Conservation (phyloP, 2,113 vertebrate species). For the Himantopus leucocephalus region DNA sequence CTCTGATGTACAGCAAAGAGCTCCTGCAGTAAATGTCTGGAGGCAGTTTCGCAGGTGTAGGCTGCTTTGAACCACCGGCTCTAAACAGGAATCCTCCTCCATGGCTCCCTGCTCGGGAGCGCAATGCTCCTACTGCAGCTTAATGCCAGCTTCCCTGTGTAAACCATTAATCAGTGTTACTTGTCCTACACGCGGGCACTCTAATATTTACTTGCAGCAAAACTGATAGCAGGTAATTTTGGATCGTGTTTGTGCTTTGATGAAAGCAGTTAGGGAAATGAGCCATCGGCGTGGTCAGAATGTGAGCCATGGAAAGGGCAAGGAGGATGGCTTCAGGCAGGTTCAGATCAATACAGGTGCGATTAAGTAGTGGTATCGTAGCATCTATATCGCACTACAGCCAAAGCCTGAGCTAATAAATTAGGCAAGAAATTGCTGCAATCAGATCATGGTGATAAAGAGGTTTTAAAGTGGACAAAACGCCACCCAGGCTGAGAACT, state of each 20-base stretch:
- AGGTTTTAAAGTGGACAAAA: neutral
- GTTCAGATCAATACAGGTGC: neutral
- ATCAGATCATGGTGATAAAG: neutral
- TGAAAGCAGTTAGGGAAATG: neutral
- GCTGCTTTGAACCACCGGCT: neutral
- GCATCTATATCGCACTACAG: neutral
- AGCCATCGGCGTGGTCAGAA: neutral
- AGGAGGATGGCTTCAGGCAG: neutral
- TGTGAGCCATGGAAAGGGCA: neutral
- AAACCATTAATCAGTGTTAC: neutral
- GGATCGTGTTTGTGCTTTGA: neutral
- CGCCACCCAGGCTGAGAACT: neutral
- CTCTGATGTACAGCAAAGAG: neutral
- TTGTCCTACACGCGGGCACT: neutral
- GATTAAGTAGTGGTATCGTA: neutral
- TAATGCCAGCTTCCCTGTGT: neutral
- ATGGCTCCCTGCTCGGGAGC: neutral
- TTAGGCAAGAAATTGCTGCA: neutral
- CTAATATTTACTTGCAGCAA: neutral
- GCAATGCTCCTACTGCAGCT: neutral
- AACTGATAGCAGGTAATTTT: neutral
- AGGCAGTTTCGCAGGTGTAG: neutral
- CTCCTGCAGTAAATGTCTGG: neutral
- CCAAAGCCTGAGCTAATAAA: neutral
- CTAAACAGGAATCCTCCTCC: neutral